phyloP scores from a whole-genome alignment of 1,140 invertebrate species.

The Tetragnatha versicolor region DNA sequence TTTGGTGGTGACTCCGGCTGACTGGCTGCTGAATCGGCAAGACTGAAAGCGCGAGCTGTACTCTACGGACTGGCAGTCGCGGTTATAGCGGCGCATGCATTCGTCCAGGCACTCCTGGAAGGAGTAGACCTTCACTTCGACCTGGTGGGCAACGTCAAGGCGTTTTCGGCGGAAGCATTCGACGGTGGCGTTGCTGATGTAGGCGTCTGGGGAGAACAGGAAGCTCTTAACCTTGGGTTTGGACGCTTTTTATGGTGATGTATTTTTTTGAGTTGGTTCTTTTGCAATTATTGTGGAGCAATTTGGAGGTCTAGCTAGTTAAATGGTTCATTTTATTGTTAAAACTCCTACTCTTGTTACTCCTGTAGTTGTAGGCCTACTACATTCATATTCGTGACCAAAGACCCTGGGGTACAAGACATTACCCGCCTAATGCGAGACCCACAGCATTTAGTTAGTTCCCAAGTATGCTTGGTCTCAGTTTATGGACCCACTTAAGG shows the following conservation, averaged over 20 bases:
- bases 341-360: background rate
- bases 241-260: background rate
- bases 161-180: constrained; percentile 85
- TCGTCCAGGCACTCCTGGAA: constrained; percentile 88
- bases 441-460: no score
- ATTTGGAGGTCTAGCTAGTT: background rate
- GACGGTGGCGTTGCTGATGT: constrained; percentile 74
- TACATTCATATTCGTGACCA: background rate
- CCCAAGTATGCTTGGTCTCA: no score
- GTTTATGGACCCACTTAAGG: no score
- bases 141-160: constrained; percentile 84
- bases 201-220: constrained; percentile 47
- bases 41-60: constrained; percentile 84
- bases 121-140: constrained; percentile 84
- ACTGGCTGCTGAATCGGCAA: constrained; percentile 77
- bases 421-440: no score
- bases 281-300: background rate
- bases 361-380: no score
- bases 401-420: background rate
- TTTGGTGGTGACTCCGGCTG: constrained; percentile 65
- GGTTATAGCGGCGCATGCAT: constrained; percentile 73
- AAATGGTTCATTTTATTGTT: background rate
- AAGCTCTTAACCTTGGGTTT: background rate
- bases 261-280: background rate
- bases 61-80: constrained; percentile 78